Evolutionary conservation across 2,113 vertebrate species (phyloP).

Genomic region (Tetrao urogallus): DNA sequence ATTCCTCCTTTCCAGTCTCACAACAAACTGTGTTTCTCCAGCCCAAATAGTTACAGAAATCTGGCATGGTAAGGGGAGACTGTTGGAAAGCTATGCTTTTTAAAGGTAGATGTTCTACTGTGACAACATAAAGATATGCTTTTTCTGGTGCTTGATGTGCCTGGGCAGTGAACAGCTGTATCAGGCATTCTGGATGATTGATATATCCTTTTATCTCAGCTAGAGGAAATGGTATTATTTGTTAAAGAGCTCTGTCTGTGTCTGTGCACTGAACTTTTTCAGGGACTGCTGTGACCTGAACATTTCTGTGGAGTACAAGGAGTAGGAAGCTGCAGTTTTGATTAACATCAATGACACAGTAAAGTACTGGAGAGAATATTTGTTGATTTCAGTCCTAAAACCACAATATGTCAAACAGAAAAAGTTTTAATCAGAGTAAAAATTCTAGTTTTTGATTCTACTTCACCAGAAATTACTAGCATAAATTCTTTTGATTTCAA

Average conservation of each 20-base stretch:
- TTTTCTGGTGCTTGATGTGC: not conserved
- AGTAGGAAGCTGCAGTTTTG: not conserved
- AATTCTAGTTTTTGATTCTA: not conserved
- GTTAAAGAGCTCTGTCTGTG: not conserved
- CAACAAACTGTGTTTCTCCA: not conserved
- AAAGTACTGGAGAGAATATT: not conserved
- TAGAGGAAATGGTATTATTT: not conserved
- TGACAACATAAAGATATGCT: not conserved
- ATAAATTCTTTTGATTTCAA: not conserved
- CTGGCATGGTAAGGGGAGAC: not conserved
- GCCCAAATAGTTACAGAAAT: not conserved
- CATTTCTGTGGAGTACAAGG: not conserved
- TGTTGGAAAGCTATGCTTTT: not conserved
- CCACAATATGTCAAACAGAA: not conserved
- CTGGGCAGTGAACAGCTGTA: not conserved
- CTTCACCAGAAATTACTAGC: not conserved
- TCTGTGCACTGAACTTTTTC: not conserved
- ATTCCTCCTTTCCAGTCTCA: not conserved
- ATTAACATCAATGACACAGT: not conserved
- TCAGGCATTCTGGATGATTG: conserved; percentile 13
- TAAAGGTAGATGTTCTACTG: not conserved
- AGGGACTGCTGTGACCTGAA: not conserved
- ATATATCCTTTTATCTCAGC: not conserved
- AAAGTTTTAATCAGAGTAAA: not conserved
- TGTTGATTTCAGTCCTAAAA: not conserved